Percentiles rank a stretch among this genome's conserved stretches.
These are phyloP conservation scores for Sinohyriopsis cumingii DNA, from an alignment of 2,888 invertebrate genomes.

Conservation along the genomic window DNA sequence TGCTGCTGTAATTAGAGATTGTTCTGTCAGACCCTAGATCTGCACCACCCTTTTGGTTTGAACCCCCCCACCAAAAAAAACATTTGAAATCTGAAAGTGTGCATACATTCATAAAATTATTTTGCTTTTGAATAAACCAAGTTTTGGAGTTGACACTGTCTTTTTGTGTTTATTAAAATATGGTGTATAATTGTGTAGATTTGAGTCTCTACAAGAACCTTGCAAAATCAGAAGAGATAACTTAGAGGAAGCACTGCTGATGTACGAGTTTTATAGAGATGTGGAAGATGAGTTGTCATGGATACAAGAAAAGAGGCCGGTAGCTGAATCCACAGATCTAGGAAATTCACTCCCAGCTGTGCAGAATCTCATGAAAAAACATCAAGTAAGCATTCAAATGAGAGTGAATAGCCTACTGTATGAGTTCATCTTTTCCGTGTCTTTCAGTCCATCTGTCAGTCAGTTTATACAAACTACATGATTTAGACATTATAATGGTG, in stretches of 20 bases:
- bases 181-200: conserved; percentile 73
- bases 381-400: conserved; percentile 76
- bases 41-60: no score
- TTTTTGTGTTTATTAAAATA: no score
- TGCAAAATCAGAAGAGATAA: conserved; percentile 92
- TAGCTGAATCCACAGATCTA: conserved; percentile 82
- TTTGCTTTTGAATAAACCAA: no score
- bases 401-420: not conserved
- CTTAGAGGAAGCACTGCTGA: conserved; percentile 88
- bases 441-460: not conserved
- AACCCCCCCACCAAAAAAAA: no score
- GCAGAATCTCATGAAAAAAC: conserved; percentile 93
- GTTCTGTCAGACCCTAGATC: no score
- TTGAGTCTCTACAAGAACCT: conserved; percentile 88
- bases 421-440: no score
- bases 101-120: no score
- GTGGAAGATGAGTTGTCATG: conserved; percentile 94
- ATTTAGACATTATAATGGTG: not conserved
- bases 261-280: conserved; percentile 92
- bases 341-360: conserved; percentile 81
- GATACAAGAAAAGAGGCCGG: conserved; percentile 85
- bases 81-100: no score
- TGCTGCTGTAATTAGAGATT: no score
- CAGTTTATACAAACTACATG: not conserved
- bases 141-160: no score